A percentile compares a stretch with the other conserved stretches of the same genome.
Evolutionary conservation across 2,113 vertebrate species (phyloP).

Genomic region (Bombycilla garrulus): DNA sequence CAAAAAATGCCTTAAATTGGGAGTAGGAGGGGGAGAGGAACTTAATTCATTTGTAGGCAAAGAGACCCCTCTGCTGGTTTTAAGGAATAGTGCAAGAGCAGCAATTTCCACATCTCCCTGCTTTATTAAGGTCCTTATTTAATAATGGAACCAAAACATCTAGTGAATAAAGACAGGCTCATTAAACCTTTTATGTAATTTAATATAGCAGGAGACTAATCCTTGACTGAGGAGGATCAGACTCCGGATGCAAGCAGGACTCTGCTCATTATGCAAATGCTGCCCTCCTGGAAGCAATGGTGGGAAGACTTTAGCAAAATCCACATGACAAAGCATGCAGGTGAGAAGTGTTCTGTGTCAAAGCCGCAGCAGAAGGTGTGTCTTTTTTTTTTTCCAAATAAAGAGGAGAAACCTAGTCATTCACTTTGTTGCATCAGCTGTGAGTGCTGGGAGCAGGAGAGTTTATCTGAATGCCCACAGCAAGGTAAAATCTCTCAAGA

Average conservation of each 20-base stretch:
- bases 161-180: not conserved
- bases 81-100: not conserved
- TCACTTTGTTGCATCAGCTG: not conserved
- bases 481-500: not conserved
- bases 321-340: not conserved
- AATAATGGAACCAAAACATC: not conserved
- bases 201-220: not conserved
- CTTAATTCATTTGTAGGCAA: not conserved
- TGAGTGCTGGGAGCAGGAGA: not conserved
- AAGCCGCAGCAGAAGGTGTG: not conserved
- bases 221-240: not conserved
- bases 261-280: not conserved
- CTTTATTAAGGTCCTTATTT: not conserved
- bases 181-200: constrained; percentile 13
- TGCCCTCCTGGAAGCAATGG: not conserved
- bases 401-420: not conserved
- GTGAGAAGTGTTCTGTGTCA: not conserved
- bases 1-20: not conserved
- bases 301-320: not conserved
- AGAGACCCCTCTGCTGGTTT: constrained; percentile 56
- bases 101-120: not conserved
- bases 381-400: not conserved
- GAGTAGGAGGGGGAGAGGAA: not conserved
- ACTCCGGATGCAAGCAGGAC: not conserved
- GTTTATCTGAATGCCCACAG: not conserved